Evolutionary conservation across 2,888 invertebrate species (phyloP).

Genomic region (Chrysopilus asiliformis): DNA sequence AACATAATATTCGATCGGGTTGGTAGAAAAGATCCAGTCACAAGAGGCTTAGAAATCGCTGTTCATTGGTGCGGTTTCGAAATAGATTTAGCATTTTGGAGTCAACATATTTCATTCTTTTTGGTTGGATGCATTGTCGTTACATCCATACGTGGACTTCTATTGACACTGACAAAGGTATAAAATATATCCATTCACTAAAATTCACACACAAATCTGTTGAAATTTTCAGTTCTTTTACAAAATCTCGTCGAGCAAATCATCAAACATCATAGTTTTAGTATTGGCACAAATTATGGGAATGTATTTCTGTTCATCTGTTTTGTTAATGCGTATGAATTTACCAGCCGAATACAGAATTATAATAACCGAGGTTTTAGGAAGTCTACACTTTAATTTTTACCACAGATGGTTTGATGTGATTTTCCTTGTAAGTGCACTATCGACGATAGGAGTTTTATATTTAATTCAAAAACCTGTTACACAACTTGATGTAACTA

Average conservation of each 20-base stretch:
- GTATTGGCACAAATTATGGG: slow-evolving; percentile 98
- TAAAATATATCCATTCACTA: too few species aligned
- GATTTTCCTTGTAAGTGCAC: slow-evolving; percentile 91
- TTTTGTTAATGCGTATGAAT: slow-evolving; percentile 95
- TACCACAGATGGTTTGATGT: slow-evolving; percentile 99
- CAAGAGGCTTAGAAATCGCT: slow-evolving; percentile 88
- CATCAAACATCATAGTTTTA: slow-evolving; percentile 94
- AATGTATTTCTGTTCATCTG: slow-evolving; percentile 98
- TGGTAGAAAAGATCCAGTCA: slow-evolving; percentile 96
- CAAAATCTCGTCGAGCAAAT: slow-evolving; percentile 96
- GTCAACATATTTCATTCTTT: slow-evolving; percentile 95
- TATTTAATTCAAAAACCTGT: slow-evolving; percentile 85
- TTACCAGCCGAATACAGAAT: slow-evolving; percentile 95
- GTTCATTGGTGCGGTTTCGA: slow-evolving; percentile 93
- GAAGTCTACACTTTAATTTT: slow-evolving; percentile 96
- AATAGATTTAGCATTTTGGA: slow-evolving; percentile 98
- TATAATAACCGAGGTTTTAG: slow-evolving; percentile 75
- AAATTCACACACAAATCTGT: too few species aligned
- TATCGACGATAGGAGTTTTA: slow-evolving; percentile 88
- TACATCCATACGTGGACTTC: slow-evolving; percentile 89
- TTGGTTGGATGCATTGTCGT: slow-evolving; percentile 95
- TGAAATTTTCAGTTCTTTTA: slow-evolving; percentile 81
- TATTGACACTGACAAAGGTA: slow-evolving; percentile 95
- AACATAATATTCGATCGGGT: slow-evolving; percentile 99
- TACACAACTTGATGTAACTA: too few species aligned